A percentile compares a stretch with the other conserved stretches of the same genome.
Conservation (phyloP, 2,797 vertebrate species). For the Scolopax rusticola region DNA sequence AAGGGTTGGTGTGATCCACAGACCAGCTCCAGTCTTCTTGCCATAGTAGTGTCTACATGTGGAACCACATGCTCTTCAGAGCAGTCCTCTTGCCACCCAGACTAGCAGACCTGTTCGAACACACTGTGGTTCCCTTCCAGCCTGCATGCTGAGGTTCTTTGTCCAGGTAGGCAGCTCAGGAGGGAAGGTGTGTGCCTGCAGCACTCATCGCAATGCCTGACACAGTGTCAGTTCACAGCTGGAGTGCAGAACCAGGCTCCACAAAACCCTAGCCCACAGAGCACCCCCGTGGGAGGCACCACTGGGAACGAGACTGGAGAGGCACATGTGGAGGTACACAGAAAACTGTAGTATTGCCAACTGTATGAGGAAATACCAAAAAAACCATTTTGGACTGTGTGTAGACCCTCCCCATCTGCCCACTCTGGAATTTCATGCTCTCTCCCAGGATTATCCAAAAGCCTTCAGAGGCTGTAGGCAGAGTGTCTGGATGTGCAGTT, state of each 20-base stretch:
- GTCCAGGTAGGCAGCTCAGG: neutral
- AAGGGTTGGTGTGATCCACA: neutral
- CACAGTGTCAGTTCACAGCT: neutral
- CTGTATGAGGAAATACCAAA: neutral
- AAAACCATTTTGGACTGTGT: neutral
- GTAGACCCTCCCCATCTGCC: neutral
- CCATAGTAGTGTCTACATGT: neutral
- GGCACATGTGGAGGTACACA: neutral
- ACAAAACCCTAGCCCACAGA: neutral
- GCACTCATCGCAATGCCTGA: fast-evolving
- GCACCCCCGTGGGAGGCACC: neutral
- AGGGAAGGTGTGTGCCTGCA: neutral
- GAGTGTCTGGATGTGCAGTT: neutral
- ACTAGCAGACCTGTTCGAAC: neutral
- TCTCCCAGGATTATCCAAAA: neutral
- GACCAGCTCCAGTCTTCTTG: neutral
- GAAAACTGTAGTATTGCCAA: neutral
- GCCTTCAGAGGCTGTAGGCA: constrained; percentile 2
- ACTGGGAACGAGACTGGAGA: neutral
- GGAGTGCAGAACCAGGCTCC: neutral
- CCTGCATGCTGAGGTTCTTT: neutral
- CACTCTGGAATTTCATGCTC: neutral
- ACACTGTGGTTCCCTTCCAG: neutral
- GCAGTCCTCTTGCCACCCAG: neutral
- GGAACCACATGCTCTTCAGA: neutral